Evolutionary conservation across 2,113 vertebrate genomes (phyloP), one percentile per base, ranked within the genome.

Genomic region (Centropristis striata): DNA sequence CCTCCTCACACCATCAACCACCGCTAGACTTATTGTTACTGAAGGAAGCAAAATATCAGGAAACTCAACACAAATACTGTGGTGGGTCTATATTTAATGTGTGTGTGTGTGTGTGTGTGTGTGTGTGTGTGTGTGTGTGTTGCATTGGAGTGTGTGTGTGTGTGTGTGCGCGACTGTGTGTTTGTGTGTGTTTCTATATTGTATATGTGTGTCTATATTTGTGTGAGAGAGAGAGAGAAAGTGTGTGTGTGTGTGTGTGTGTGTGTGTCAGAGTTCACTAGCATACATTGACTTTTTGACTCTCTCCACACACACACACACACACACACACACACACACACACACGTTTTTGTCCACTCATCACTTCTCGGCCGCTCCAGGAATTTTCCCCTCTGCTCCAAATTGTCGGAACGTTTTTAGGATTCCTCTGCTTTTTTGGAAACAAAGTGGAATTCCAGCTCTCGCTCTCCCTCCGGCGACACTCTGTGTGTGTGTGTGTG

Each of bases 401-500:
- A 88, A 77, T 84, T 12, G 71, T 90, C 63, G 71, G 85, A 91
- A 89, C 65, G 71, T 91, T 91, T 89, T 90, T 88, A 65, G 85
- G 85, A 91, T 93, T 93, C 88, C 53, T 78, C 37, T 10, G 64
- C 58, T 78, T 81, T 84, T 90, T 86, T 86, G 88, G 83, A 86
- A 82, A 66, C 32, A 4, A n/a, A 67, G 32, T 42, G 69, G 81
- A 84, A 91, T 89, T 88, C 81, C 68, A 89, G 72, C 71, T 57
- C 53, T 79, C 1, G 5, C 64, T 82, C 53, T 75, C 75, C 77
- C 85, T 85, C 71, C 67, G 72, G 81, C 82, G 60, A 60, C 68
- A 44, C 57, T 2, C 5, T 80, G 50, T 72, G 75, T 61, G 70
- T 72, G 59, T 49, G 46, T 60, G 51, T 81, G 39, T 59, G 51